Percentiles rank a stretch among this genome's conserved stretches.
These are phyloP conservation scores for Cryptosula pallasiana DNA, from an alignment of 2,888 invertebrate genomes.

Conservation along the genomic window DNA sequence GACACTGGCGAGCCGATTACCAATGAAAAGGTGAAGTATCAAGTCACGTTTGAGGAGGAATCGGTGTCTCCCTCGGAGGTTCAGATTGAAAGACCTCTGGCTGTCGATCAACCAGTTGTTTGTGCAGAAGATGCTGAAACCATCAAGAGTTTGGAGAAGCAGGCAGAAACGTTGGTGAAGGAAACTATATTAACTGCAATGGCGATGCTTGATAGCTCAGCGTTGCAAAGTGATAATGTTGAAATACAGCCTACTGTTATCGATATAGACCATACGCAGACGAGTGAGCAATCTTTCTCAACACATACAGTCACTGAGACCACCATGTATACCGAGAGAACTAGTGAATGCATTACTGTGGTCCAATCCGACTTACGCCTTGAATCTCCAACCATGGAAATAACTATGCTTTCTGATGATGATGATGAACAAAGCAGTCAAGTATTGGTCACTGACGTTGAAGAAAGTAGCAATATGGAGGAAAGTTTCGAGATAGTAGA, in stretches of 20 bases:
- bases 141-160: neutral
- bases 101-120: neutral
- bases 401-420: neutral
- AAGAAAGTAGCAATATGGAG: neutral
- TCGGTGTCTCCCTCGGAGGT: neutral
- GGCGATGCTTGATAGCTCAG: constrained; percentile 18
- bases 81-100: neutral
- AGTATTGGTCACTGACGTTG: neutral
- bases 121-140: neutral
- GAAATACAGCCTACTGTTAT: constrained; percentile 27
- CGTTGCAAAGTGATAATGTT: constrained; percentile 26
- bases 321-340: neutral
- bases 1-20: no score
- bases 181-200: neutral
- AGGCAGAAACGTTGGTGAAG: neutral
- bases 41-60: neutral
- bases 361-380: neutral
- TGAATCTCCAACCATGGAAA: neutral
- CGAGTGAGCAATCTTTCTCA: neutral
- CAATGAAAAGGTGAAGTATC: neutral
- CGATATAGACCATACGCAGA: no score
- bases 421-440: neutral
- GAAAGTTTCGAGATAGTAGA: constrained; percentile 22
- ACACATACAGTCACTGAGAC: neutral
- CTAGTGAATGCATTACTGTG: neutral